phyloP scores from a whole-genome alignment of 2,113 vertebrate species.

The Rhabdomys dilectus region DNA sequence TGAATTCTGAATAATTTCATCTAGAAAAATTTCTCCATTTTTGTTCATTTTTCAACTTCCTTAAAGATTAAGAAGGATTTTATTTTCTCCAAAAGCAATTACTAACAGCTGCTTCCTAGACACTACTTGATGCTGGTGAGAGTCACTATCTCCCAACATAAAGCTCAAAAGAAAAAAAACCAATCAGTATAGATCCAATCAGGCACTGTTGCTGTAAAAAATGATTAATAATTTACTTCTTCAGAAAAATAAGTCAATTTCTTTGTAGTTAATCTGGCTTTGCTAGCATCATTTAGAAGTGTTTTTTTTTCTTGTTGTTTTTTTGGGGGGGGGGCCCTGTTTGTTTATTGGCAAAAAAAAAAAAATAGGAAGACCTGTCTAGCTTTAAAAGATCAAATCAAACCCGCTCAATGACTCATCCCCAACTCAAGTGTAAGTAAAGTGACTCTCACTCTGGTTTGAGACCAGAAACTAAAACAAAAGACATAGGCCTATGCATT shows the following conservation, averaged over 20 bases:
- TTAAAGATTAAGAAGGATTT: constrained; percentile 40
- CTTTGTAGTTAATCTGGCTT: constrained; percentile 5
- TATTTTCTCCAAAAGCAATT: constrained; percentile 53
- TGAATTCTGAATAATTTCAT: constrained; percentile 49
- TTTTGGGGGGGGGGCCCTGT: too few species aligned
- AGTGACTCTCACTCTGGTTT: constrained; percentile 7
- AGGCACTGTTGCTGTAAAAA: not conserved
- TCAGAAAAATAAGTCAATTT: constrained; percentile 43
- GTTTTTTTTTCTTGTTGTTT: not conserved
- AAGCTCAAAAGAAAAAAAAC: constrained; percentile 33
- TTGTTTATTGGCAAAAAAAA: not conserved
- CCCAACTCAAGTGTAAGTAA: constrained; percentile 8
- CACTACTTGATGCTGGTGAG: not conserved
- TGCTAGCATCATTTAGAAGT: constrained; percentile 11
- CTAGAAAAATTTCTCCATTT: not conserved
- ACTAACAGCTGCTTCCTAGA: constrained; percentile 27
- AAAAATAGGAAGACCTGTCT: constrained; percentile 20
- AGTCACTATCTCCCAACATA: not conserved
- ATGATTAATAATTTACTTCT: constrained; percentile 4
- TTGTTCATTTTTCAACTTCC: constrained; percentile 50
- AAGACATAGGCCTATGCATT: not conserved
- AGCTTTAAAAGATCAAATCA: constrained; percentile 6
- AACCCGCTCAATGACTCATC: not conserved
- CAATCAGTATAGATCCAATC: not conserved
- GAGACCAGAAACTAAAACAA: not conserved